Conservation (phyloP, 2,113 vertebrate species). For the Sebastes fasciatus region DNA sequence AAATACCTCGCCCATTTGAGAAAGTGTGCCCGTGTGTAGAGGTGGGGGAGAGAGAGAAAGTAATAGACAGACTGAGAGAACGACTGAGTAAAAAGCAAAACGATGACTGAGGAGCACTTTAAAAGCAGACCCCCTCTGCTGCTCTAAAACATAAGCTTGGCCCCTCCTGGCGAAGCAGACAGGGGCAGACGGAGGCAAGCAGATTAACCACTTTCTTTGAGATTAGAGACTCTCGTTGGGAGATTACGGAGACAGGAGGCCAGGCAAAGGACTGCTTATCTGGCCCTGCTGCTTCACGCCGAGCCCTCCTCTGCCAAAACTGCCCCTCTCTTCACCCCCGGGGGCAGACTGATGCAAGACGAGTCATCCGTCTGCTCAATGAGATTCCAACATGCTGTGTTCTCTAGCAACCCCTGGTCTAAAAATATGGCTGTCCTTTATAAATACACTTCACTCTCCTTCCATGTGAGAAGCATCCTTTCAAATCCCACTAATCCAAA, state of each 20-base stretch:
- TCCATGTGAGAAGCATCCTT: slow-evolving; percentile 14
- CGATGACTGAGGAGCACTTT: slow-evolving; percentile 23
- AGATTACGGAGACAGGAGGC: slow-evolving; percentile 73
- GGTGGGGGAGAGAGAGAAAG: slow-evolving; percentile 6
- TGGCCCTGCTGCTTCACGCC: slow-evolving; percentile 59
- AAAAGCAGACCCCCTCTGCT: slow-evolving; percentile 29
- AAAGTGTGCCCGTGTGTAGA: slow-evolving; percentile 39
- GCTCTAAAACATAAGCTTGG: slow-evolving; percentile 34
- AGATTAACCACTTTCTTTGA: slow-evolving; percentile 76
- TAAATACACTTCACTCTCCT: slow-evolving; percentile 20
- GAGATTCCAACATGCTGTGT: slow-evolving; percentile 61
- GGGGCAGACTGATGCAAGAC: slow-evolving; percentile 59
- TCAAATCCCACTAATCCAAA: neutral
- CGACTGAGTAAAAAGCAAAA: slow-evolving; percentile 7
- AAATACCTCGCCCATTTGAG: slow-evolving; percentile 40
- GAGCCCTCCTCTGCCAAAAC: slow-evolving; percentile 54
- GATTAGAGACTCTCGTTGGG: slow-evolving; percentile 71
- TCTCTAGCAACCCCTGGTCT: slow-evolving; percentile 59
- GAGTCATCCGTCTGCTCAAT: slow-evolving; percentile 68
- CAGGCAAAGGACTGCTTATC: slow-evolving; percentile 71
- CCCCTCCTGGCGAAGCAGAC: slow-evolving; percentile 52
- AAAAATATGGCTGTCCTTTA: slow-evolving; percentile 56
- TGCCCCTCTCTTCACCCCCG: slow-evolving; percentile 49
- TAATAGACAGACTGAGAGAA: neutral
- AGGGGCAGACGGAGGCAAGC: slow-evolving; percentile 51